Base-by-base conservation (phyloP, 35 echinoderm and acorn worm genomes). In the Acanthaster planci region DNA sequence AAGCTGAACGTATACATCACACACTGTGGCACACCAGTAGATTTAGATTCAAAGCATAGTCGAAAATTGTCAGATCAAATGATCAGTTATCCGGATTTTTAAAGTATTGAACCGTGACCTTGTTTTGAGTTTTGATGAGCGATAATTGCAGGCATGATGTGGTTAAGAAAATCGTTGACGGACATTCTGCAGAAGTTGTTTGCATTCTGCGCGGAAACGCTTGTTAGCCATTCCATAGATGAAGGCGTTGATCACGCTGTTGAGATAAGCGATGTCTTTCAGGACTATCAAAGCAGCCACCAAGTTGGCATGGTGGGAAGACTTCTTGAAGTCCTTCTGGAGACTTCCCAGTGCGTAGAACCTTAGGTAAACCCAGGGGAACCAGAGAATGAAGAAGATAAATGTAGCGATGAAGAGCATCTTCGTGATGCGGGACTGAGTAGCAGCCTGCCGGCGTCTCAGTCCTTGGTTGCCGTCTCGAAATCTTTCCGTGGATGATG, bases 311-410 rank as follows among this genome's bases (percentile, higher is more conserved):
- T 72, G 64, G 34, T 72, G 23, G 64, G 14, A 34, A 3, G 19
- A 72, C 64, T 72, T 72, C 2, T 8, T 26, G 34, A 21, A 21
- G 64, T 72, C 64, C 23, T 26, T 72, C 21, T 31, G 30, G 26
- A 72, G 34, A 26, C 26, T 72, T 72, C 64, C 64, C 10, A 26
- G 64, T 26, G 64, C 64, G 64, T 72, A 72, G 64, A 72, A 26
- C n/a, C 34, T 21, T 10, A 72, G 18, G 26, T 5, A 72, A 8
- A 30, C 23, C 23, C 23, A 35, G 1, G 19, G 64, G 30, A 29
- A 26, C 64, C 19, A 72, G 21, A 72, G 64, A 9, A 72, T 72
- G 64, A 72, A 72, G 34, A 72, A 72, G 26, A 8, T 72, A 29
- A 35, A 30, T 1, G 64, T 72, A 6, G 18, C 30, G 64, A 72